Base-by-base conservation (phyloP, 2,797 vertebrate species). In the Babyrousa celebensis region DNA sequence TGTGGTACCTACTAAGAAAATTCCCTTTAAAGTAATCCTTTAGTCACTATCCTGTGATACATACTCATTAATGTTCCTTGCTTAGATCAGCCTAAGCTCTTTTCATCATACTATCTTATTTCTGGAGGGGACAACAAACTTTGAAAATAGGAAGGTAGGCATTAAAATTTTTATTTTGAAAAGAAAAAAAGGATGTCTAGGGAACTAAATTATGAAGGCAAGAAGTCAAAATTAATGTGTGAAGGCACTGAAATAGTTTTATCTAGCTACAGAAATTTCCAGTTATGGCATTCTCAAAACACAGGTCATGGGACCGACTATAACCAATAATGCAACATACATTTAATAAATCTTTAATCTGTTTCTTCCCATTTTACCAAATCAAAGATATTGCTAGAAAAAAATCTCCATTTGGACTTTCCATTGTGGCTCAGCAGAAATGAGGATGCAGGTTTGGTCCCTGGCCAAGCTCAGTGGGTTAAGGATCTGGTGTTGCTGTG, bases 141-240 rank as follows among this genome's bases (percentile, higher is more conserved):
- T 93, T 92, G 75, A 86, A 94, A 92, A 54, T 52, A 67, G 5
- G 58, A 82, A 67, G 23, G 25, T n/a, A 85, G n/a, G 56, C 27
- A 27, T 85, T 92, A 18, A 90, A 86, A 72, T 7, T 72, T 82
- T 54, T 62, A 86, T 72, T 8, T 68, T 43, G 36, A 78, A 74
- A 70, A 11, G 20, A 75, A 87, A 72, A 87, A 87, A 89, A 70
- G 67, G n/a, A 85, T 88, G 11, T 3, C 48, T 32, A 20, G 52
- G 82, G 85, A 85, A 88, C 36, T 91, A 70, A 95, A 72, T 91
- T 83, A 88, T 71, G 54, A 82, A 71, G 18, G 29, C 17, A 20
- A 3, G 11, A 91, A 84, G 63, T 94, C 65, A 94, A 91, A 96
- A 87, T 56, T 65, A 88, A 84, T 5, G 25, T n/a, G 6, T 20